A percentile compares a stretch with the other conserved stretches of the same genome.
Evolutionary conservation across 2,797 vertebrate genomes (phyloP).

Genomic region (Artibeus jamaicensis): DNA sequence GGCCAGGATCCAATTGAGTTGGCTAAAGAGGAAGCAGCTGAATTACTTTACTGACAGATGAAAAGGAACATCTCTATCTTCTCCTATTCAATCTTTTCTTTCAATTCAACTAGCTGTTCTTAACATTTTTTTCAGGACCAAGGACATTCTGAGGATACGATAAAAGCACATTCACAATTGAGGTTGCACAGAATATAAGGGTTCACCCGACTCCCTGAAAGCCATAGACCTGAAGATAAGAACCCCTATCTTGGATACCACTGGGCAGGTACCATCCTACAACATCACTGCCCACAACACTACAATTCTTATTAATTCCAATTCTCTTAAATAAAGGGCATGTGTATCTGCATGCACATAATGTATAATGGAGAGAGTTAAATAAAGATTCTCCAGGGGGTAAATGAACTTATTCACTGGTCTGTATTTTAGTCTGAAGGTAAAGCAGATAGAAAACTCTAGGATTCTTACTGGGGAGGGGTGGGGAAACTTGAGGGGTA

Average conservation of each 20-base stretch:
- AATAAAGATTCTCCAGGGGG: neutral
- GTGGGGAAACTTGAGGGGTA: neutral
- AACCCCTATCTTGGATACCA: neutral
- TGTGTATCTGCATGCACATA: neutral
- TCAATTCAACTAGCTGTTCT: neutral
- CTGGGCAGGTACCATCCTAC: neutral
- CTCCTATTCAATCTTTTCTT: constrained; percentile 8
- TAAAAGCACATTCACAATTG: neutral
- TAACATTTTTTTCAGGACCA: neutral
- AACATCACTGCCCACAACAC: neutral
- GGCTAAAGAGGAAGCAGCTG: neutral
- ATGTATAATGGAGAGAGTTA: neutral
- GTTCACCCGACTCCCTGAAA: neutral
- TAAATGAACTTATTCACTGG: neutral
- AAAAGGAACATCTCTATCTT: neutral
- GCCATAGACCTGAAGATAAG: neutral
- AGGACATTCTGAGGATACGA: constrained; percentile 19
- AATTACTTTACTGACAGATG: neutral
- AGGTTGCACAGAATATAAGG: neutral
- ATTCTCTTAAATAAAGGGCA: constrained; percentile 16
- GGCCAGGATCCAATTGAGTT: neutral
- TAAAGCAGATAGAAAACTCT: neutral
- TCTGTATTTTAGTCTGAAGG: neutral
- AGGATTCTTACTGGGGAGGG: neutral
- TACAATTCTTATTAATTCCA: neutral